phyloP scores from a whole-genome alignment of 2,888 invertebrate species.

The Tortricodes alternella region DNA sequence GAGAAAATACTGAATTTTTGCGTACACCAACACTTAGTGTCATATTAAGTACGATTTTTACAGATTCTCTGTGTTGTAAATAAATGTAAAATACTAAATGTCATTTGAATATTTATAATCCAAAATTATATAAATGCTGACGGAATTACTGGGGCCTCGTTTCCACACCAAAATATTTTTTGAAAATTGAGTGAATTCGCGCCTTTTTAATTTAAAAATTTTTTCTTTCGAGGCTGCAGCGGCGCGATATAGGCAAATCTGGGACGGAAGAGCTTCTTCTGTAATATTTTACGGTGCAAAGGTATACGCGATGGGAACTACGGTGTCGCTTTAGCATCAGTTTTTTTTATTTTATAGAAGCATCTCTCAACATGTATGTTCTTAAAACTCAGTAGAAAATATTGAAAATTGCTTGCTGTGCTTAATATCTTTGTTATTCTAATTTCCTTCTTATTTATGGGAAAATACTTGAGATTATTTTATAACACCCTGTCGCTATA shows the following conservation, averaged over 20 bases:
- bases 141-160: not conserved
- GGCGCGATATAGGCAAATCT: constrained; percentile 66
- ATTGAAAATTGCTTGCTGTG: constrained; percentile 65
- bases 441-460: constrained; percentile 26
- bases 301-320: constrained; percentile 52
- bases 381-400: constrained; percentile 57
- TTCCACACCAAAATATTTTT: constrained; percentile 1
- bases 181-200: constrained; percentile 38
- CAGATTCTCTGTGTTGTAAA: constrained; percentile 15
- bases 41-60: constrained; percentile 20
- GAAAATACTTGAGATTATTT: constrained; percentile 15
- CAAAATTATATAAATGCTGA: not conserved
- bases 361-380: constrained; percentile 55
- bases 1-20: constrained; percentile 15
- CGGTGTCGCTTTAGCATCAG: constrained; percentile 58
- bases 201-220: constrained; percentile 50
- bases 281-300: constrained; percentile 74
- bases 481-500: not conserved
- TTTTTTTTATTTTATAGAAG: too few species aligned
- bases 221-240: constrained; percentile 50
- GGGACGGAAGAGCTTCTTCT: constrained; percentile 76
- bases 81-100: constrained; percentile 1
- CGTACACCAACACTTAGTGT: constrained; percentile 25
- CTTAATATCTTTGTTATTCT: constrained; percentile 43
- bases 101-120: not conserved